Conservation (phyloP, 2,113 vertebrate species). For the Lepus americanus region DNA sequence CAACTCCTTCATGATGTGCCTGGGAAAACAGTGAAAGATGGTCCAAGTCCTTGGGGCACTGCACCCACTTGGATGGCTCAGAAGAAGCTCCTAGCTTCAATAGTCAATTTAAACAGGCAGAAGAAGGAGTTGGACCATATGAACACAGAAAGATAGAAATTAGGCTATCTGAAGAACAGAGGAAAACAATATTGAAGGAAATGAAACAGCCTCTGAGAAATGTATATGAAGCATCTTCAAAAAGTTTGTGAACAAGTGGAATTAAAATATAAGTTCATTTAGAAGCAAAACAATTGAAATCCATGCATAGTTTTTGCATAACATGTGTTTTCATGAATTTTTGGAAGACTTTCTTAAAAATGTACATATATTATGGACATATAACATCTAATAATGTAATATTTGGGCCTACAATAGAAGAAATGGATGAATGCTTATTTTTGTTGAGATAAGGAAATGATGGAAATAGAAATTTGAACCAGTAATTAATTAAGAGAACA, state of each 20-base stretch:
- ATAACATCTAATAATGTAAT: constrained; percentile 29
- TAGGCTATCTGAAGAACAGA: neutral
- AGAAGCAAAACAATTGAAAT: too few relatives aligned
- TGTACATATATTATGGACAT: neutral
- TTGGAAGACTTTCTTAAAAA: too few relatives aligned
- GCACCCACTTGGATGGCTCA: too few relatives aligned
- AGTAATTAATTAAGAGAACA: constrained; percentile 7
- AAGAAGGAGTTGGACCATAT: neutral
- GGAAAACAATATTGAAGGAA: constrained; percentile 18
- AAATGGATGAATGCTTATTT: neutral
- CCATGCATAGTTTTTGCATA: too few relatives aligned
- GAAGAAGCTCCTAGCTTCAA: too few relatives aligned
- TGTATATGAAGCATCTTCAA: too few relatives aligned
- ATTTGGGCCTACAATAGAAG: neutral
- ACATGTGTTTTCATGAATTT: neutral
- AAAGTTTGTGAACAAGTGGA: too few relatives aligned
- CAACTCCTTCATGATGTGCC: too few relatives aligned
- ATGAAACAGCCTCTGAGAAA: neutral
- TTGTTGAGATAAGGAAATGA: constrained; percentile 7
- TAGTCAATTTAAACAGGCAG: neutral
- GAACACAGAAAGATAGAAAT: neutral
- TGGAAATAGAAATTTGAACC: constrained; percentile 30
- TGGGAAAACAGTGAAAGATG: too few relatives aligned
- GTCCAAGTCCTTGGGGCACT: too few relatives aligned
- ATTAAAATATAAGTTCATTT: too few relatives aligned